A percentile compares a stretch with the other conserved stretches of the same genome.
Evolutionary conservation across 2,888 invertebrate genomes (phyloP).

Genomic region (Cryptus armator): DNA sequence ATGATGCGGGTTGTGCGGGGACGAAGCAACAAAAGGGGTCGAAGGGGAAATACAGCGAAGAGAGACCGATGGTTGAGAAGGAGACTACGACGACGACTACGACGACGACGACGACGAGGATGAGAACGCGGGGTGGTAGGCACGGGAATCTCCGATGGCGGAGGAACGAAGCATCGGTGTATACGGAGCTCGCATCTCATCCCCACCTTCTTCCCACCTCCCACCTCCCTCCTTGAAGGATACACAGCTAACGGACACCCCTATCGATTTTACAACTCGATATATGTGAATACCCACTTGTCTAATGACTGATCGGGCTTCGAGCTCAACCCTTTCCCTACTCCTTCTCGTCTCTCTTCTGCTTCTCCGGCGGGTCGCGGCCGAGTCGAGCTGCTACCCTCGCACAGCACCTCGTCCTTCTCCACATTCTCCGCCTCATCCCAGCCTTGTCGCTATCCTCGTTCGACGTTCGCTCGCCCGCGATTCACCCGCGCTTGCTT

Average conservation of each 20-base stretch:
- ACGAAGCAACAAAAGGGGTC: conserved; percentile 84
- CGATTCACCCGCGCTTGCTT: conserved; percentile 46
- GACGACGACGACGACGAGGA: conserved; percentile 53
- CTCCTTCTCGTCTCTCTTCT: conserved; percentile 57
- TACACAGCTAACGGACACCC: conserved; percentile 85
- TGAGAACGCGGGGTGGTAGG: conserved; percentile 65
- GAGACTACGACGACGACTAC: conserved; percentile 65
- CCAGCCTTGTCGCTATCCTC: conserved; percentile 12
- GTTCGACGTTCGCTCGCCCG: conserved; percentile 44
- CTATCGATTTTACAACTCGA: conserved; percentile 85
- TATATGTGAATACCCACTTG: conserved; percentile 85
- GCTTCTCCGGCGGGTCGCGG: conserved; percentile 68
- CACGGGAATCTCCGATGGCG: conserved; percentile 66
- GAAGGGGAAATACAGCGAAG: conserved; percentile 81
- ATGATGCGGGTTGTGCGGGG: conserved; percentile 64
- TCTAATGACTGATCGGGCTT: conserved; percentile 85
- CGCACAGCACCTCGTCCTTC: conserved; percentile 29
- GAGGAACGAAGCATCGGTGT: conserved; percentile 54
- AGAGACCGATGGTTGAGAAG: conserved; percentile 72
- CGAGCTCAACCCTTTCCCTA: conserved; percentile 82
- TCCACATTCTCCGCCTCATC: conserved; percentile 26
- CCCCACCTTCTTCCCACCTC: conserved; percentile 69
- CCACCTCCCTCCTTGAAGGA: conserved; percentile 81
- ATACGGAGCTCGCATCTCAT: conserved; percentile 80
- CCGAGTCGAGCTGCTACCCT: conserved; percentile 63